Base-by-base conservation (phyloP, 2,797 vertebrate genomes). In the Alfaro cultratus region DNA sequence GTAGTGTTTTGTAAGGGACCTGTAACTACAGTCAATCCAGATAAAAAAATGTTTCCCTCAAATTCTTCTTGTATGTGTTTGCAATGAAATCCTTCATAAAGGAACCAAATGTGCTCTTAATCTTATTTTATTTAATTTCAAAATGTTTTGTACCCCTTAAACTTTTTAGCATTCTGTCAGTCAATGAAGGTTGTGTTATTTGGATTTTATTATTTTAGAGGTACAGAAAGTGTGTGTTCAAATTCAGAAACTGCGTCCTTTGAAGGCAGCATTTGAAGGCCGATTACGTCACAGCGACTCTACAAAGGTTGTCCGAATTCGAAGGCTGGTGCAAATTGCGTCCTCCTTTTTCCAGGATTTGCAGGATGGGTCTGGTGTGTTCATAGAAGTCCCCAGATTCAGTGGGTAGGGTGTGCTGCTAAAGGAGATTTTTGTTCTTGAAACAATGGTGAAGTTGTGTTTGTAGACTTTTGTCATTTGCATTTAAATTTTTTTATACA, bases 111-210 rank as follows among this genome's bases (percentile, higher is more conserved):
- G 12, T 29, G 11, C 15, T 34, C 29, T 67, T 67, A 39, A 21
- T 36, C 8, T 67, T 23, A 77, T 81, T 68, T 67, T 23, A 77
- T 81, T 68, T 75, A 41, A 73, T 73, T 80, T 29, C 53, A 68
- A 12, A 0, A 55, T 71, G 68, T 18, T 36, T 67, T 36, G 15
- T 67, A 10, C 5, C 12, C 57, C 60, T 36, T 36, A 64, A 64
- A 67, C 34, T 2, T 67, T 67, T 23, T 18, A 7, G 18, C 34
- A 21, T 34, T 34, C 16, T 5, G 62, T 67, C 34, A 67, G 16
- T 64, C 60, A 36, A 36, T 64, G 60, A 34, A 34, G 29, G 16
- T 16, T 64, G 60, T 34, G 15, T 64, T 64, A 18, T 36, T 36
- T 29, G 55, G 12, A 26, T 55, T 12, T 55, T 55, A 55, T 55